These are phyloP conservation scores for Drosophila anomelani DNA, from an alignment of 2,888 invertebrate species.

Conservation along the genomic window DNA sequence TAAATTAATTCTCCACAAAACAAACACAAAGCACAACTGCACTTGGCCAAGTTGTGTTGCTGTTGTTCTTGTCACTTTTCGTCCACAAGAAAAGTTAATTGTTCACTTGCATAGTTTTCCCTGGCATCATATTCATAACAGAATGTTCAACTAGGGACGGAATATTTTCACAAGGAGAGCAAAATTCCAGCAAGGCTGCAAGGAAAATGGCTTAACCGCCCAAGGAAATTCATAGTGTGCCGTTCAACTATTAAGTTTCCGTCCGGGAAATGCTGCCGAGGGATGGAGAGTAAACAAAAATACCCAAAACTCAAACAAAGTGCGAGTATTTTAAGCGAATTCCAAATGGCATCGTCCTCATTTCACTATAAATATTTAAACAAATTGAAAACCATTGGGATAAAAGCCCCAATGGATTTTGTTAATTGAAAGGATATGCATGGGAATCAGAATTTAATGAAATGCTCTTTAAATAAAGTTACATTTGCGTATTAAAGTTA, in stretches of 20 bases:
- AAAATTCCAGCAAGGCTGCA: constrained; percentile 34
- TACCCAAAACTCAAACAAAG: constrained; percentile 37
- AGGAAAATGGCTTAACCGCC: constrained; percentile 14
- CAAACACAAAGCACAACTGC: constrained; percentile 36
- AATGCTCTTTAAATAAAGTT: not conserved
- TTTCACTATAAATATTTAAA: constrained; percentile 36
- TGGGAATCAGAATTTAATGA: constrained; percentile 5
- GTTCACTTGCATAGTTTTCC: constrained; percentile 60
- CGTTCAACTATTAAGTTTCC: constrained; percentile 17
- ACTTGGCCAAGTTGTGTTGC: constrained; percentile 28
- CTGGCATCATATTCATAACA: constrained; percentile 66
- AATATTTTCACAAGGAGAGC: constrained; percentile 32
- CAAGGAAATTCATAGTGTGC: constrained; percentile 3
- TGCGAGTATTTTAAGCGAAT: constrained; percentile 22
- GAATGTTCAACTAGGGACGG: constrained; percentile 23
- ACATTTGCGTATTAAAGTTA: constrained; percentile 1
- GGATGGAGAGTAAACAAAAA: constrained; percentile 13
- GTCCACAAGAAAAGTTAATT: constrained; percentile 59
- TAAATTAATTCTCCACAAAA: constrained; percentile 45
- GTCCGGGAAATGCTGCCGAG: constrained; percentile 4
- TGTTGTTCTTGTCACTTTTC: constrained; percentile 33
- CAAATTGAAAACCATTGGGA: constrained; percentile 34
- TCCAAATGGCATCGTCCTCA: constrained; percentile 38
- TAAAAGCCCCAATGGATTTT: constrained; percentile 21
- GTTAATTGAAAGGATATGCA: constrained; percentile 9